Evolutionary conservation across 2,888 invertebrate species (phyloP).

Genomic region (Fabriciana adippe): DNA sequence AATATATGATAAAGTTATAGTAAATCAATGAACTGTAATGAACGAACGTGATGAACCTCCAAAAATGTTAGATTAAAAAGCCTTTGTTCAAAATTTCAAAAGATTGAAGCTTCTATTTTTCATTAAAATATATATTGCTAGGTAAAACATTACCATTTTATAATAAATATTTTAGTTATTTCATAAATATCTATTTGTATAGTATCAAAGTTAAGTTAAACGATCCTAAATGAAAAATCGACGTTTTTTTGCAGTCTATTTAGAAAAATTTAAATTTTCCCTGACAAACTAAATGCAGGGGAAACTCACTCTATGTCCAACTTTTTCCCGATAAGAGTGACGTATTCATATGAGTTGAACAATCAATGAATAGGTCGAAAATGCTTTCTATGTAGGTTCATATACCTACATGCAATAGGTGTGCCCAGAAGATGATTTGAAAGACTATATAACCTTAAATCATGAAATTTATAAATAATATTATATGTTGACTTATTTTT

Average conservation of each 20-base stretch:
- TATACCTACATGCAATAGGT: conserved; percentile 5
- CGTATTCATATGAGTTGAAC: conserved; percentile 75
- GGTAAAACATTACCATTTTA: not conserved
- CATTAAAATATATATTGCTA: conserved; percentile 11
- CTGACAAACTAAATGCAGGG: conserved; percentile 35
- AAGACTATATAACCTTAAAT: not conserved
- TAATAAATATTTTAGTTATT: not conserved
- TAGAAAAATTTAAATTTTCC: conserved; percentile 32
- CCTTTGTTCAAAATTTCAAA: conserved; percentile 12
- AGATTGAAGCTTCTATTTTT: conserved; percentile 14
- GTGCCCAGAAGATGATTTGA: conserved; percentile 1
- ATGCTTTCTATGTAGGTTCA: conserved; percentile 19
- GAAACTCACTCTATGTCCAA: conserved; percentile 50
- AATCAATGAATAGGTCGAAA: conserved; percentile 41
- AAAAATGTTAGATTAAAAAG: conserved; percentile 19
- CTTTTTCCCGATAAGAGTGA: conserved; percentile 71
- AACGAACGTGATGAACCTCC: conserved; percentile 10
- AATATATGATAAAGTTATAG: not conserved
- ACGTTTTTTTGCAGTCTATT: conserved; percentile 29
- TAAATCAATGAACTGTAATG: conserved; percentile 7
- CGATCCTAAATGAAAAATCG: conserved; percentile 12
- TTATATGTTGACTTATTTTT: too few species aligned
- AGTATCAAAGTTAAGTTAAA: not conserved
- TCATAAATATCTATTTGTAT: conserved; percentile 2
- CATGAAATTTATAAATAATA: too few species aligned